Base-by-base conservation (phyloP, 2,888 invertebrate genomes). In the Aleiodes leptofemur region DNA sequence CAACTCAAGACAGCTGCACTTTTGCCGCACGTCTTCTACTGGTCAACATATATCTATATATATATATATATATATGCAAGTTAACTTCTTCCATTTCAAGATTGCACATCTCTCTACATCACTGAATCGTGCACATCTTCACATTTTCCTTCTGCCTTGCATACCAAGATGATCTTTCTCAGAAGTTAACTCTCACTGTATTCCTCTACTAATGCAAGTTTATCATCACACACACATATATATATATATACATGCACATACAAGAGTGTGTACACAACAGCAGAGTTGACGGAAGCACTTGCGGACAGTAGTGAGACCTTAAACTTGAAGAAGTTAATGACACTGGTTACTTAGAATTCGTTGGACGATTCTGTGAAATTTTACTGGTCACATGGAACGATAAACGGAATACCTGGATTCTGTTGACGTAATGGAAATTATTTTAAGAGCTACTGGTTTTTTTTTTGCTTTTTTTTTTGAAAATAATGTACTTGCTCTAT, bases 81-180 rank as follows among this genome's bases (percentile, higher is more conserved):
- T 6, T n/a, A 59, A 14, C 59, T 59, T 48, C 64, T 43, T 64
- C 43, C 43, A 64, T 43, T 43, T 5, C 64, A 38, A 34, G 61
- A 64, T 64, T 64, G 43, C 64, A 5, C 43, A 43, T 43, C 43
- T 43, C 43, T 43, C 43, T 43, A 43, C 43, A 43, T 43, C 43
- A 43, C 43, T 43, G 43, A 5, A 43, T 11, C 43, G 43, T 43
- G 11, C 43, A 43, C 43, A 43, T 43, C 43, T 8, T 43, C 9
- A 23, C 8, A 43, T 43, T 43, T 11, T 43, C 43, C 9, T 43
- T 11, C 43, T 38, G 43, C 43, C 43, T 23, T 53, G 53, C 72
- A 72, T 72, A 72, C 72, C 72, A 38, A 72, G 64, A 72, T 72
- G 72, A 74, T 74, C 74, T 74, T 74, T 74, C 74, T 64, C 29